A percentile compares a stretch with the other conserved stretches of the same genome.
Conservation (phyloP, 2,888 invertebrate genomes). For the Pachymerium ferrugineum region DNA sequence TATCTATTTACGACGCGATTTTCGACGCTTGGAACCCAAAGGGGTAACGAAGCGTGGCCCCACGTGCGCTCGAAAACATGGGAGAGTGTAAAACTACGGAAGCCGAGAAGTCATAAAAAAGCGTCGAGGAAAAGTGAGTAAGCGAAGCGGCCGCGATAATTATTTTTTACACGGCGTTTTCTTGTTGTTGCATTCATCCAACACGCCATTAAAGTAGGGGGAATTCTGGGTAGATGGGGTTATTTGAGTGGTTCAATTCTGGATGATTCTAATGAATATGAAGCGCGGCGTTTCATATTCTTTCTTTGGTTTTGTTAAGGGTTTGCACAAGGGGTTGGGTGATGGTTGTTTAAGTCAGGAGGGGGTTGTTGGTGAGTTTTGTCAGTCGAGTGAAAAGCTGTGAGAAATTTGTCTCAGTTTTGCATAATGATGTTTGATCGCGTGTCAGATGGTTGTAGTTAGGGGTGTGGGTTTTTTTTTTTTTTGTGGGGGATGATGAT, state of each 20-base stretch:
- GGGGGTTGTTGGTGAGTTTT: not conserved
- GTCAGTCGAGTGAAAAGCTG: not conserved
- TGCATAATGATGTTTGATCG: not conserved
- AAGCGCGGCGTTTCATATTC: not conserved
- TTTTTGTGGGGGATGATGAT: not conserved
- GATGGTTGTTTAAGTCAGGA: not conserved
- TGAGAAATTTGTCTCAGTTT: not conserved
- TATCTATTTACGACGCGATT: not conserved
- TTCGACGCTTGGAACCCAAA: not conserved
- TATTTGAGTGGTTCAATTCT: not conserved
- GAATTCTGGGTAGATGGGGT: too few relatives aligned
- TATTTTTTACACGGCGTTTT: not conserved
- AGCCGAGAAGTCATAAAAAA: not conserved
- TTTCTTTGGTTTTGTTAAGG: too few relatives aligned
- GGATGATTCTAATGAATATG: not conserved
- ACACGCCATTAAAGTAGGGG: not conserved
- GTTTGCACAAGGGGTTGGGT: too few relatives aligned
- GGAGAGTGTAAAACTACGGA: not conserved
- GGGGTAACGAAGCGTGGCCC: not conserved
- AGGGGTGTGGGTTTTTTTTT: too few relatives aligned
- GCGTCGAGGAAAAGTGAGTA: not conserved
- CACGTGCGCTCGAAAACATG: not conserved
- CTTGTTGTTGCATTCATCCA: too few relatives aligned
- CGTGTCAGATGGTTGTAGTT: not conserved
- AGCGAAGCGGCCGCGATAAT: not conserved